phyloP scores from a whole-genome alignment of 2,888 invertebrate species.

The Anaspis maculata region DNA sequence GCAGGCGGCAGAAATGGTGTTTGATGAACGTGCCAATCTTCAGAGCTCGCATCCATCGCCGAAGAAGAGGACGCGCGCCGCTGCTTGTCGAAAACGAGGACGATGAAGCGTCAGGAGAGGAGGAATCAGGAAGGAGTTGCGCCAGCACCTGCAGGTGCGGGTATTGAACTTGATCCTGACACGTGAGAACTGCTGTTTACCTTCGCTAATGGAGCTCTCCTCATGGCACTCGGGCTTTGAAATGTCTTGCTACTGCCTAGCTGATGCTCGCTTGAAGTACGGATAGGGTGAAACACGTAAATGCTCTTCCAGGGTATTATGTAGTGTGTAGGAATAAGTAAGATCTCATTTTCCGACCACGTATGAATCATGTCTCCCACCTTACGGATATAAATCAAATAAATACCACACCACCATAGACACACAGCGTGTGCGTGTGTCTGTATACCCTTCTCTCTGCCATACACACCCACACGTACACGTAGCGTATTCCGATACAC shows the following conservation, averaged over 20 bases:
- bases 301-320: slow-evolving; percentile 21
- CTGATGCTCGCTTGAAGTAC: slow-evolving; percentile 13
- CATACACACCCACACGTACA: no score
- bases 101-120: slow-evolving; percentile 1
- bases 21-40: no score
- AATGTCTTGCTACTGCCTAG: no score
- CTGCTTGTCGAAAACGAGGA: no score
- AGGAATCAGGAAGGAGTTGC: slow-evolving; percentile 7
- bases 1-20: no score
- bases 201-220: slow-evolving; percentile 22
- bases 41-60: no score
- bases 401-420: slow-evolving; percentile 12
- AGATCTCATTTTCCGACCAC: slow-evolving; percentile 17
- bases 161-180: slow-evolving; percentile 21
- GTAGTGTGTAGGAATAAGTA: slow-evolving; percentile 19
- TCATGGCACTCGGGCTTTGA: slow-evolving; percentile 19
- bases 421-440: no score
- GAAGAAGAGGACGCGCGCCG: no score
- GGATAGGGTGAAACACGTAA: slow-evolving; percentile 21
- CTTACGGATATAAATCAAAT: slow-evolving; percentile 17
- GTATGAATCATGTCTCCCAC: slow-evolving; percentile 16
- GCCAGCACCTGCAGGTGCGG: slow-evolving; percentile 12
- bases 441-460: no score
- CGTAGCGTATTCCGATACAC: no score
- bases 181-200: slow-evolving; percentile 21